Evolutionary conservation across 2,113 vertebrate genomes (phyloP).

Genomic region (Cyanistes caeruleus): DNA sequence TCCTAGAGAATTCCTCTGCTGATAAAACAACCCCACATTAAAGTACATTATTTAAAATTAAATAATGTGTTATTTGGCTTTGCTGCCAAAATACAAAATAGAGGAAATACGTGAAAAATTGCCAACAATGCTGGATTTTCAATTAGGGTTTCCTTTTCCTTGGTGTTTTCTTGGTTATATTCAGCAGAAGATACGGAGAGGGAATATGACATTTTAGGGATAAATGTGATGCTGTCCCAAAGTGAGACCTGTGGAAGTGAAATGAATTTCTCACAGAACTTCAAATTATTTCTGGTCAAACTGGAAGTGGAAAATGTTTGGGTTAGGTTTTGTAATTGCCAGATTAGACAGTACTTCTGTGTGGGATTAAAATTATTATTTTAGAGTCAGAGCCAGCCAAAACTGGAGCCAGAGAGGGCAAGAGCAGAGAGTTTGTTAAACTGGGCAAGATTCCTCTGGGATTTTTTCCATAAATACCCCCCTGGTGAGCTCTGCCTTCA

Average conservation of each 20-base stretch:
- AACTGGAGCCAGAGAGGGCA: background rate
- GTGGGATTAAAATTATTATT: background rate
- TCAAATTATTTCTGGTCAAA: background rate
- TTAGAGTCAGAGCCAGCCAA: background rate
- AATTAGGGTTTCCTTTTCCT: background rate
- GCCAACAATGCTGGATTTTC: background rate
- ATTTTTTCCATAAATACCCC: too few species aligned
- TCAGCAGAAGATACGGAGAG: background rate
- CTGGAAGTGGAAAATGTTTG: background rate
- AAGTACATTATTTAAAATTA: accelerated
- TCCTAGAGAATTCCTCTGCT: background rate
- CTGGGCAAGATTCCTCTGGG: background rate
- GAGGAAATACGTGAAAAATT: background rate
- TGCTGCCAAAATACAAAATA: background rate
- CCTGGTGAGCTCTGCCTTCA: background rate
- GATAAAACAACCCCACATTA: background rate
- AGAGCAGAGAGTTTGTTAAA: background rate
- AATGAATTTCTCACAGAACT: background rate
- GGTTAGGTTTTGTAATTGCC: background rate
- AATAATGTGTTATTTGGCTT: background rate
- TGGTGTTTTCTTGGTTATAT: too few species aligned
- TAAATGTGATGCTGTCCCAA: background rate
- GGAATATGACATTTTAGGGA: background rate
- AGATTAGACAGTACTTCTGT: background rate
- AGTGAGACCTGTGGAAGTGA: background rate